These are phyloP conservation scores for Centruroides sculpturatus DNA, from an alignment of 1,140 invertebrate genomes.

Conservation along the genomic window DNA sequence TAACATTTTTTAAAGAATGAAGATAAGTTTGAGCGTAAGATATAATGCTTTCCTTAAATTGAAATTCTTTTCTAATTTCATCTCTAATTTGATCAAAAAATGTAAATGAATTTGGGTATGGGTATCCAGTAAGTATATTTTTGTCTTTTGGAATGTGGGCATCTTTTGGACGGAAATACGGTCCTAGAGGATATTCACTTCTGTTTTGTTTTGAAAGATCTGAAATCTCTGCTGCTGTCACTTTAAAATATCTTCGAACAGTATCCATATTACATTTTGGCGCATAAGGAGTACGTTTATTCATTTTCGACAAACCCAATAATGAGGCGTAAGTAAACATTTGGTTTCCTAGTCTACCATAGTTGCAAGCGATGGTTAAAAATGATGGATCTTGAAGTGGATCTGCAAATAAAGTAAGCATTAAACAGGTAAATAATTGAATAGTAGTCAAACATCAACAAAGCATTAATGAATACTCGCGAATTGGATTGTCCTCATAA, in stretches of 20 bases:
- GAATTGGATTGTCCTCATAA: too few relatives aligned
- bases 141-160: background rate
- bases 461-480: too few relatives aligned
- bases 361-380: constrained; percentile 3
- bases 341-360: constrained; percentile 45
- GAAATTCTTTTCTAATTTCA: background rate
- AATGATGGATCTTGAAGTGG: too few relatives aligned
- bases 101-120: constrained; percentile 1
- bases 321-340: constrained; percentile 48
- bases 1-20: too few relatives aligned
- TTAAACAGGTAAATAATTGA: too few relatives aligned
- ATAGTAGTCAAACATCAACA: too few relatives aligned
- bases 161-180: background rate
- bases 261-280: constrained; percentile 22
- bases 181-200: background rate
- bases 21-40: background rate
- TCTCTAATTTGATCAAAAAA: constrained; percentile 4
- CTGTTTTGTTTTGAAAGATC: background rate
- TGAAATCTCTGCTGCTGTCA: background rate
- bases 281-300: constrained; percentile 41
- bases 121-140: background rate
- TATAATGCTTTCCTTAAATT: background rate
- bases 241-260: background rate
- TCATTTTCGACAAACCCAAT: constrained; percentile 39
- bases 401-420: too few relatives aligned